A percentile compares a stretch with the other conserved stretches of the same genome.
Conservation (phyloP, 2,888 invertebrate genomes). For the Phragmatobia fuliginosa region DNA sequence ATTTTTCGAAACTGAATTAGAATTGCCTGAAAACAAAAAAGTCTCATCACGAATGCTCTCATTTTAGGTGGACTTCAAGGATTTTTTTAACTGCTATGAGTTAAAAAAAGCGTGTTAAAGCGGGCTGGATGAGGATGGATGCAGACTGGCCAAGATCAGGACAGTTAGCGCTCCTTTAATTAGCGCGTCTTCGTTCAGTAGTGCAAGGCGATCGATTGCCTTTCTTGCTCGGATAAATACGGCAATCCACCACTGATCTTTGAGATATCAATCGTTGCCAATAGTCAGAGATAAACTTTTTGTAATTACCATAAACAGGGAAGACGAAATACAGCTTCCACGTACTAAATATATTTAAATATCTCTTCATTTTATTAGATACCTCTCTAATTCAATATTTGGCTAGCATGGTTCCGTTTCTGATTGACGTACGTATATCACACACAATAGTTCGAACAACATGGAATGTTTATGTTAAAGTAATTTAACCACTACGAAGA, state of each 20-base stretch:
- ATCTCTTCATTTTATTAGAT: background rate
- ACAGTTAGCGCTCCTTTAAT: no score
- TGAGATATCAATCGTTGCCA: background rate
- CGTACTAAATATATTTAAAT: background rate
- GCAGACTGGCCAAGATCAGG: no score
- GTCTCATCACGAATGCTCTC: no score
- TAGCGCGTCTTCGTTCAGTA: no score
- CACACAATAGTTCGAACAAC: conserved; percentile 25
- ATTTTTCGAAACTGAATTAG: no score
- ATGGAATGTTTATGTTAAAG: conserved; percentile 41
- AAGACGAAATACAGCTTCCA: background rate
- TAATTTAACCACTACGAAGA: conserved; percentile 30
- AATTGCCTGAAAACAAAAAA: no score
- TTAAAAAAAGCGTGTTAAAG: no score
- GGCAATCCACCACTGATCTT: background rate
- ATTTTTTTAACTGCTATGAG: no score
- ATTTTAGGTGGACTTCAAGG: no score
- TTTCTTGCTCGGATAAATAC: background rate
- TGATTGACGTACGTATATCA: conserved; percentile 21
- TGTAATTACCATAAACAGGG: background rate
- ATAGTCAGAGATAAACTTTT: background rate
- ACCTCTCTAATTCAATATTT: background rate
- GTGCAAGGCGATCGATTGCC: no score
- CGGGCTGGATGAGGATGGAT: no score
- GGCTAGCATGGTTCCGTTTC: background rate